Conservation (phyloP, 1,140 invertebrate species). For the Drosophila ercepeae region DNA sequence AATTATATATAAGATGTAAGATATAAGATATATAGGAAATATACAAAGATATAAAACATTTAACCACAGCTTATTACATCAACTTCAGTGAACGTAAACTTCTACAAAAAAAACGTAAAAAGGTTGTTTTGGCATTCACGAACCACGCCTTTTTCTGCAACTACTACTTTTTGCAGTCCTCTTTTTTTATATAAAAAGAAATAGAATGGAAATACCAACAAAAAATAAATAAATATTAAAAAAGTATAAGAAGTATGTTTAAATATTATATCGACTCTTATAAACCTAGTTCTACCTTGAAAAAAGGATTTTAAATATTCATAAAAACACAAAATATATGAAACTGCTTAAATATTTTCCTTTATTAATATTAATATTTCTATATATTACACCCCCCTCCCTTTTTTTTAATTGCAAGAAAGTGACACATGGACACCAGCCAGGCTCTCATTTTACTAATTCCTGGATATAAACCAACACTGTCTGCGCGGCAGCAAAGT, state of each 20-base stretch:
- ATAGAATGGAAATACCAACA: neutral
- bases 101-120: conserved; percentile 16
- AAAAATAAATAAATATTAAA: conserved; percentile 14
- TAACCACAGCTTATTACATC: conserved; percentile 39
- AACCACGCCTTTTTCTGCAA: conserved; percentile 53
- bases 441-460: neutral
- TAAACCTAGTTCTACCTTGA: neutral
- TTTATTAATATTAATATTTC: neutral
- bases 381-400: neutral
- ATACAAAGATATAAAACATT: conserved; percentile 17
- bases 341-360: neutral
- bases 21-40: too few species aligned
- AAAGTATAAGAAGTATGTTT: neutral
- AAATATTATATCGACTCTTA: neutral
- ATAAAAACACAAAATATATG: too few species aligned
- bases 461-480: conserved; percentile 7
- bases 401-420: neutral
- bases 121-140: conserved; percentile 40
- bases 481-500: conserved; percentile 9
- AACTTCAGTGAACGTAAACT: conserved; percentile 13
- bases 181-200: conserved; percentile 4
- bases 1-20: too few species aligned
- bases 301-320: neutral
- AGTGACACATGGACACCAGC: neutral
- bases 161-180: neutral